Evolutionary conservation across 2,888 invertebrate genomes (phyloP), one percentile per base, ranked within the genome.

Genomic region (Scrobipalpa atriplicella): DNA sequence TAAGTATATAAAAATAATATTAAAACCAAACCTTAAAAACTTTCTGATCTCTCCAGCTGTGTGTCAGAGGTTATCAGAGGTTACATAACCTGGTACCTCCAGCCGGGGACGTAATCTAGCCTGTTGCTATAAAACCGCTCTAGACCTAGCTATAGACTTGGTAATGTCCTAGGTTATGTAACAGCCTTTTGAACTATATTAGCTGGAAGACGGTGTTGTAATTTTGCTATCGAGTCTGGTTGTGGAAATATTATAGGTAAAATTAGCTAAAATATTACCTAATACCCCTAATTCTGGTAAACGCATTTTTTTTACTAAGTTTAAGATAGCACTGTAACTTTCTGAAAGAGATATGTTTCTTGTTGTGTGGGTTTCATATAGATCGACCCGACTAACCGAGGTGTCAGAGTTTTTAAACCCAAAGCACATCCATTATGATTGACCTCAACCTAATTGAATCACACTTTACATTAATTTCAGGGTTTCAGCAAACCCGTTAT

Each of bases 11-110:
- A n/a, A n/a, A n/a, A n/a, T n/a, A n/a, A n/a, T n/a, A n/a, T n/a
- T n/a, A n/a, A n/a, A n/a, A n/a, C n/a, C n/a, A n/a, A n/a, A n/a
- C n/a, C n/a, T n/a, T n/a, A n/a, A n/a, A n/a, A n/a, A 29, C 19
- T 0, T 51, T 38, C 51, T 66, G 67, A 11, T 8, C n/a, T n/a
- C n/a, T n/a, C 11, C 0, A 29, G 0, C 76, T 38, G 75, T 79
- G 67, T 77, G 78, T 79, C 69, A 43, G 19, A 43, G 67, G 73
- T 78, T 81, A 81, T 80, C 80, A 75, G 62, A 29, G 36, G 71
- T 77, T 78, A 71, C 70, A 63, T 71, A 75, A 77, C 65, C 19
- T 29, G 38, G n/a, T 41, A 21, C 61, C 61, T 65, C 63, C 58
- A 66, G 61, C 64, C 65, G 36, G 60, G 69, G 63, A 67, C 65